Evolutionary conservation across 2,888 invertebrate species (phyloP).

Genomic region (Tricholauxania praeusta): DNA sequence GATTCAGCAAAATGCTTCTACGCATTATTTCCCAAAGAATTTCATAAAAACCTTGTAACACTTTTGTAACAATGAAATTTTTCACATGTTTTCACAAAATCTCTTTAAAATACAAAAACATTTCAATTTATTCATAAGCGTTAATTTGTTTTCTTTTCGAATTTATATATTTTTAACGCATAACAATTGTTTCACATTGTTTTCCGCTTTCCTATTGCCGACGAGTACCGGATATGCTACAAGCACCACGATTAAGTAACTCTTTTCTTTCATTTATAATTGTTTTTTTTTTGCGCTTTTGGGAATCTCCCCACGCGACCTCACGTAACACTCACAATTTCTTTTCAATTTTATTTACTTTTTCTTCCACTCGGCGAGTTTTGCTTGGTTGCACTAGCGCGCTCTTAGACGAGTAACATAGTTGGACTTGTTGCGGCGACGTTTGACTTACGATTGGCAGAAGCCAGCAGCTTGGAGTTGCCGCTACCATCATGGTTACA

Average conservation of each 20-base stretch:
- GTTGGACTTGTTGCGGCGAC: conserved; percentile 27
- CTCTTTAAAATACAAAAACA: no score
- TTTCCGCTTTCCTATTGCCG: conserved; percentile 16
- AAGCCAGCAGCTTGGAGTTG: conserved; percentile 41
- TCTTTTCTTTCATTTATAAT: neutral
- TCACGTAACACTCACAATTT: conserved; percentile 14
- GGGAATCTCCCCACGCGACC: conserved; percentile 9
- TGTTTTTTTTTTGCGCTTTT: no score
- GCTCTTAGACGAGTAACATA: neutral
- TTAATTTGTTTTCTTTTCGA: neutral
- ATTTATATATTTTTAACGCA: neutral
- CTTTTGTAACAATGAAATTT: no score
- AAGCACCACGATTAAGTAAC: conserved; percentile 18
- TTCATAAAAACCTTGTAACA: no score
- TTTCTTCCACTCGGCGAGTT: neutral
- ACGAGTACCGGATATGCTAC: neutral
- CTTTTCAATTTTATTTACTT: neutral
- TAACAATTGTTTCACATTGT: conserved; percentile 7
- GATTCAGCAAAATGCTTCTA: no score
- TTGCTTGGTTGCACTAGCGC: no score
- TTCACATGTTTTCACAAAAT: no score
- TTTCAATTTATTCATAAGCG: no score
- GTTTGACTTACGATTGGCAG: conserved; percentile 57
- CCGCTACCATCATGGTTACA: conserved; percentile 6
- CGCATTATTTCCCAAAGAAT: no score